Evolutionary conservation across 2,113 vertebrate genomes (phyloP).

Genomic region (Eolophus roseicapilla): DNA sequence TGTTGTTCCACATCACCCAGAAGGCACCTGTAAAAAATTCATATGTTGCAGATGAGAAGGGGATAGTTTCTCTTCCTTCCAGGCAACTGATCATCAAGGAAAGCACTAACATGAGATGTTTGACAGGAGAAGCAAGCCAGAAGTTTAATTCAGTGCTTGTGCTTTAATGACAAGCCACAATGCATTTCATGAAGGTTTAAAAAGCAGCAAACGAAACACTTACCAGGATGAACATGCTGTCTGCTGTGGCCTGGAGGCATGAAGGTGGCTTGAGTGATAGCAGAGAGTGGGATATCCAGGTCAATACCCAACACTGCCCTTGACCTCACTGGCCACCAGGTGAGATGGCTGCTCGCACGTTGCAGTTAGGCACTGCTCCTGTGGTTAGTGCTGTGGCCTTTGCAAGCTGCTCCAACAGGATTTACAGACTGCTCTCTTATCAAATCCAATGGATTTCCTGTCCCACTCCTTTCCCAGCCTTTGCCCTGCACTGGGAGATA

Average conservation of each 20-base stretch:
- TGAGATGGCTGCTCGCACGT: not conserved
- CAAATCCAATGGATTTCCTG: not conserved
- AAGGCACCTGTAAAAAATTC: not conserved
- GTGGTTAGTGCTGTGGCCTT: not conserved
- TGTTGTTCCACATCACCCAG: not conserved
- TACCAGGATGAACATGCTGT: not conserved
- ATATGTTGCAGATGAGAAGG: not conserved
- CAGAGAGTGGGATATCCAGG: not conserved
- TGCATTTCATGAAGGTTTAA: not conserved
- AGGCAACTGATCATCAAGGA: not conserved
- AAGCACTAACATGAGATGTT: not conserved
- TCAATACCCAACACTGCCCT: not conserved
- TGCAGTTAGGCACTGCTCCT: not conserved
- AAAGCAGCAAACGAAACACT: not conserved
- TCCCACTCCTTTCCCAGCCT: constrained; percentile 43
- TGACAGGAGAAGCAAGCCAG: constrained; percentile 42
- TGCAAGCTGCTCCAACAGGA: constrained; percentile 5
- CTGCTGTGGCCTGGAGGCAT: constrained; percentile 24
- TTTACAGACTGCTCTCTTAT: constrained; percentile 18
- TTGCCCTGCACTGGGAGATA: not conserved
- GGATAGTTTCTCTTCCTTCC: not conserved
- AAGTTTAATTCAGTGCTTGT: not conserved
- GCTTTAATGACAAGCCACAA: constrained; percentile 13
- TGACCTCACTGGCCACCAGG: not conserved
- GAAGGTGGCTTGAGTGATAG: not conserved